Percentiles rank a stretch among this genome's conserved stretches.
Conservation (phyloP, 2,113 vertebrate species). For the Ciconia maguari region DNA sequence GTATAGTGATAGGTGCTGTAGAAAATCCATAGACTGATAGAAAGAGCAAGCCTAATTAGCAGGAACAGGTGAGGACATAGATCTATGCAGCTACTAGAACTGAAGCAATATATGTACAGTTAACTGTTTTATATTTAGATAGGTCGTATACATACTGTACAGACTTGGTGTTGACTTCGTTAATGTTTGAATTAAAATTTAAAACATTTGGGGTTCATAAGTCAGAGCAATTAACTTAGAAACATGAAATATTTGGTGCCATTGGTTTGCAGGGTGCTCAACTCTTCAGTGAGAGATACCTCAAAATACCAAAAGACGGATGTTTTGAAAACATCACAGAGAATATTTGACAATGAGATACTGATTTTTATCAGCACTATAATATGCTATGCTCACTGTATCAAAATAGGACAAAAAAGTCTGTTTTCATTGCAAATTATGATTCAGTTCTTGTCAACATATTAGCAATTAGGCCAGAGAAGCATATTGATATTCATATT, state of each 20-base stretch:
- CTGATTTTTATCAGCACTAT: background rate
- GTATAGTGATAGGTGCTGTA: background rate
- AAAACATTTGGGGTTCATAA: background rate
- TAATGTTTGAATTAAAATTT: background rate
- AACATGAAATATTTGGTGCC: background rate
- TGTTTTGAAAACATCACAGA: background rate
- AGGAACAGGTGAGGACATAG: background rate
- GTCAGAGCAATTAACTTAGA: background rate
- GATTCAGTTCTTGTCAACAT: conserved; percentile 23
- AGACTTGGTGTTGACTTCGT: background rate
- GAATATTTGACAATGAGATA: background rate
- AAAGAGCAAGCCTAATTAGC: background rate
- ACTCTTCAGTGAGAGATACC: background rate
- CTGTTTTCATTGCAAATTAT: background rate
- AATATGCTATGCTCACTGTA: background rate
- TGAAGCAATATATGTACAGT: background rate
- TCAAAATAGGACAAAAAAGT: background rate
- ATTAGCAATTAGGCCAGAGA: conserved; percentile 14
- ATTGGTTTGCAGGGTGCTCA: background rate
- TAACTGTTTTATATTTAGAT: background rate
- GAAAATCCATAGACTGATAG: background rate
- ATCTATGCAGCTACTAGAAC: background rate
- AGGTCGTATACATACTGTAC: background rate
- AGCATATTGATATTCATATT: background rate
- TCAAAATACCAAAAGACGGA: background rate